Conservation (phyloP, 2,113 vertebrate genomes). For the Megaptera novaeangliae region DNA sequence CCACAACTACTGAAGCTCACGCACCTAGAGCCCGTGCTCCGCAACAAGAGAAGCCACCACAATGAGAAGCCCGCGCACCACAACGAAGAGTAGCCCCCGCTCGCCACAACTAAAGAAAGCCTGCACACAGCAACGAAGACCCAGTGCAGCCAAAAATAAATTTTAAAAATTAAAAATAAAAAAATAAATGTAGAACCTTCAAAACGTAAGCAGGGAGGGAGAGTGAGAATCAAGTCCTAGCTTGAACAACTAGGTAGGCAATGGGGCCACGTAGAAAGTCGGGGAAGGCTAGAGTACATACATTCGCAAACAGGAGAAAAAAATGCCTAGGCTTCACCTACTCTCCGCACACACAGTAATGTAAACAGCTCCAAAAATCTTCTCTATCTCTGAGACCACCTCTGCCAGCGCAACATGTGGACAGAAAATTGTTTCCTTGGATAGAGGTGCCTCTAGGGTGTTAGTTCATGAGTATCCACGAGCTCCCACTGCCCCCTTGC, state of each 20-base stretch:
- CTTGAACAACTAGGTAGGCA: background rate
- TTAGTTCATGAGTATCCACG: background rate
- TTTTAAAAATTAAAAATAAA: too few species aligned
- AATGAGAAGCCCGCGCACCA: fast-evolving
- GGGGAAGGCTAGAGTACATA: background rate
- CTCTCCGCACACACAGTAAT: background rate
- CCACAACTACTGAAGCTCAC: too few species aligned
- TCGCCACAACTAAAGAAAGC: too few species aligned
- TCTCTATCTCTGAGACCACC: background rate
- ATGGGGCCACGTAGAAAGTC: background rate
- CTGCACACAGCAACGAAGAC: too few species aligned
- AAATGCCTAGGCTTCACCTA: background rate
- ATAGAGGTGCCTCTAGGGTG: background rate
- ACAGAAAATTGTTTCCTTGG: background rate
- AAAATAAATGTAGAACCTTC: background rate
- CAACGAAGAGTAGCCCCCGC: too few species aligned
- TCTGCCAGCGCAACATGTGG: background rate
- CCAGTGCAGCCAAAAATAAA: too few species aligned
- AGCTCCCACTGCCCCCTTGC: background rate
- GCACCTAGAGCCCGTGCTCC: too few species aligned
- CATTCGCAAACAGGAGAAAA: background rate
- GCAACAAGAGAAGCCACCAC: too few species aligned
- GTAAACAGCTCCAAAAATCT: background rate
- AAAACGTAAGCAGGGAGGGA: background rate
- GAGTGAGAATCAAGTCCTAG: background rate